Evolutionary conservation across 2,888 invertebrate genomes (phyloP).

Genomic region (Tipula vernalis): DNA sequence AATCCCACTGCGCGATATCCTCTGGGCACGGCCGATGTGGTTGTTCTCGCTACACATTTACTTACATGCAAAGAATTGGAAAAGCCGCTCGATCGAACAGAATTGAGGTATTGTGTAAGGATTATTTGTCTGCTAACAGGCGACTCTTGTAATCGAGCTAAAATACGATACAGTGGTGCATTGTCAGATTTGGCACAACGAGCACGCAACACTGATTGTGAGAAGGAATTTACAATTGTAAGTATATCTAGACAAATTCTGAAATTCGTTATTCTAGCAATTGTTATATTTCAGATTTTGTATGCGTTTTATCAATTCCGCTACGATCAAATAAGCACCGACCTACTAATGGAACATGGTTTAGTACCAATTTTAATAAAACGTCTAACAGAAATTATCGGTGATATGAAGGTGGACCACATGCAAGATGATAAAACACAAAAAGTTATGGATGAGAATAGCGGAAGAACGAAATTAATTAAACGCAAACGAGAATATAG

Average conservation of each 20-base stretch:
- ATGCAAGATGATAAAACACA: neutral
- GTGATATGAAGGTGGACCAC: constrained; percentile 14
- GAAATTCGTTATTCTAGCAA: constrained; percentile 1
- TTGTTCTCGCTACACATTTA: constrained; percentile 23
- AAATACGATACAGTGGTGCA: constrained; percentile 32
- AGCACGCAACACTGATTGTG: constrained; percentile 26
- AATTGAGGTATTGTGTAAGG: constrained; percentile 29
- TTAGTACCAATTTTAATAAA: constrained; percentile 40
- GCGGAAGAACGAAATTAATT: neutral
- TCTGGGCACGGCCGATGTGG: constrained; percentile 29
- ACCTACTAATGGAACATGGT: constrained; percentile 42
- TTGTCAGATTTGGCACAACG: constrained; percentile 29
- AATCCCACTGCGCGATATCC: constrained; percentile 25
- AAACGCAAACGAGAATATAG: neutral
- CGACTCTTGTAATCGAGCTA: constrained; percentile 34
- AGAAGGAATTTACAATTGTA: constrained; percentile 29
- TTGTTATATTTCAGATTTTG: constrained; percentile 21
- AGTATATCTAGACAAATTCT: neutral
- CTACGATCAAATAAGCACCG: constrained; percentile 36
- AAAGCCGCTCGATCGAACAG: constrained; percentile 25
- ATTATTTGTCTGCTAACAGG: constrained; percentile 30
- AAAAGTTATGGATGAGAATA: neutral
- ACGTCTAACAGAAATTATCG: constrained; percentile 31
- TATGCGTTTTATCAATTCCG: constrained; percentile 38
- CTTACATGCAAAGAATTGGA: neutral